Base-by-base conservation (phyloP, 2,797 vertebrate genomes). In the Orientallactaga sibirica region DNA sequence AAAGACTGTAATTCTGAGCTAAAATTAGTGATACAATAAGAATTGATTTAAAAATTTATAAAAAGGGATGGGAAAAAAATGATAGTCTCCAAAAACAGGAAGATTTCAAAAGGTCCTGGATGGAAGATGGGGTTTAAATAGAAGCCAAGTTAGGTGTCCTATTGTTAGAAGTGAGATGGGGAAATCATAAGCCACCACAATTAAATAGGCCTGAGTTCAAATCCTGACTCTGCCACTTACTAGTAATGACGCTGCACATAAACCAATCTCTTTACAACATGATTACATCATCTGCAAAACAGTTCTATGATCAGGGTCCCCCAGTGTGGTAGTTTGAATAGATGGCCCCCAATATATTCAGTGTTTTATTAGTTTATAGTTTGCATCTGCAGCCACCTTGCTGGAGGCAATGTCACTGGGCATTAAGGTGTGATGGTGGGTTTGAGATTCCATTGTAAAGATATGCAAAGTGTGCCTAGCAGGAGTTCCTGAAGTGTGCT, bases 21-120 rank as follows among this genome's bases (percentile, higher is more conserved):
- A 86, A 92, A 95, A 76, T 77, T 41, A 87, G 33, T 76, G 78
- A 71, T 85, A 55, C 14, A 55, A 68, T 74, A 62, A n/a, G 73
- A 64, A 88, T 8, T 95, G 86, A 37, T 90, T 88, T 48, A 84
- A 43, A 24, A 86, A 93, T 81, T 96, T 75, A 86, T 80, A 94
- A 33, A 88, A 88, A 75, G 71, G 79, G n/a, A 12, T 62, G 33
- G 74, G 14, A 78, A 27, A 24, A 24, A 81, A 66, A 85, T 27
- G 41, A 74, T 41, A 68, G 62, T 0, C 8, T 25, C 64, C 52
- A 87, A 80, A 22, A 74, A 52, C 20, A 93, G 19, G 61, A 88
- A 90, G 27, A 84, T 2, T 84, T 81, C 43, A 94, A 27, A 43
- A 43, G 14, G 24, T 86, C 16, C 55, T 92, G 80, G 92, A 77